These are phyloP conservation scores for Rallus crepitans DNA, from an alignment of 2,797 vertebrate genomes.

Conservation along the genomic window DNA sequence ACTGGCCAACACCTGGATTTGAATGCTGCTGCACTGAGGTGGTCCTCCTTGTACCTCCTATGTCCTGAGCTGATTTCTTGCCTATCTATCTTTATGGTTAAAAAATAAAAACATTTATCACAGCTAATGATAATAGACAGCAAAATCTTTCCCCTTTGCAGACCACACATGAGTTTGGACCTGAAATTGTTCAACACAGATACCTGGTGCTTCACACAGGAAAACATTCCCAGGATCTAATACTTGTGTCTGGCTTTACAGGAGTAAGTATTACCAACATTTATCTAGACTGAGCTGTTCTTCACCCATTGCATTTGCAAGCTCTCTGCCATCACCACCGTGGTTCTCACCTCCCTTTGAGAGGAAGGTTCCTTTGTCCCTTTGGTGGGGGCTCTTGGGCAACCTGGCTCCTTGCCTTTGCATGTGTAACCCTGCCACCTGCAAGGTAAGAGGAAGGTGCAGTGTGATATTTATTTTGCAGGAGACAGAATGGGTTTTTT, in stretches of 20 bases:
- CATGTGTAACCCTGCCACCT: background rate
- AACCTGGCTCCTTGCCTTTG: background rate
- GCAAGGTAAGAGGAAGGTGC: background rate
- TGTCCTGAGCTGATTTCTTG: background rate
- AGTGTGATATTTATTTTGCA: conserved; percentile 53
- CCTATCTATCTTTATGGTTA: background rate
- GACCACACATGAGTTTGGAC: background rate
- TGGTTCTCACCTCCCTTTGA: background rate
- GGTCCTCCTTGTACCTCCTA: background rate
- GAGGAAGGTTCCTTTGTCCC: background rate
- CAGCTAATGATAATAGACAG: background rate
- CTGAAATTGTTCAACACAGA: background rate
- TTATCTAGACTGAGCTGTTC: background rate
- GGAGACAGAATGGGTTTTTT: conserved; percentile 62
- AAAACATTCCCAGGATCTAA: background rate
- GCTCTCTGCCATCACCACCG: rapidly evolving
- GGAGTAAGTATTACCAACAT: rapidly evolving
- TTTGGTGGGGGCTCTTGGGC: rapidly evolving
- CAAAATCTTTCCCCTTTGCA: background rate
- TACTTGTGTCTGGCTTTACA: background rate
- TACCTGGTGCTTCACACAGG: background rate
- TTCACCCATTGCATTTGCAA: background rate
- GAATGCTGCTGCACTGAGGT: background rate
- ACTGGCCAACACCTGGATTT: background rate
- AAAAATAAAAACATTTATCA: background rate